phyloP scores from a whole-genome alignment of 2,113 vertebrate genomes.

The Actinemys pallida region DNA sequence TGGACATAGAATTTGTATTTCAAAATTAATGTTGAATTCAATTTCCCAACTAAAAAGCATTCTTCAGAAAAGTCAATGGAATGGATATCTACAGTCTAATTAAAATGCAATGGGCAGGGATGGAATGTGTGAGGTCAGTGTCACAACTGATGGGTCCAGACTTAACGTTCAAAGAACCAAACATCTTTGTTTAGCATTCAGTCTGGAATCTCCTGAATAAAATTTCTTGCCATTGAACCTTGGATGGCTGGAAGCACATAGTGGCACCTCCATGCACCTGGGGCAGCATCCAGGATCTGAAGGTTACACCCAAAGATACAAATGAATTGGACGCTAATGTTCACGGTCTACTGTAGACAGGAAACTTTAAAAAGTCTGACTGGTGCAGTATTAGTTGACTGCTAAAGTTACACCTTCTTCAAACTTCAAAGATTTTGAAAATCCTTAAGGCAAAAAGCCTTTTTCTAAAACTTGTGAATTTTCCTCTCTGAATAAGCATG shows the following conservation, averaged over 20 bases:
- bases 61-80: neutral
- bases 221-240: neutral
- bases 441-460: neutral
- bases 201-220: neutral
- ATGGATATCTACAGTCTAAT: neutral
- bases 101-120: neutral
- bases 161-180: neutral
- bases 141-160: neutral
- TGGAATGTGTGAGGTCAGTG: neutral
- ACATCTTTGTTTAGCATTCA: neutral
- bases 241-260: neutral
- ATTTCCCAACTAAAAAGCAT: neutral
- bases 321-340: neutral
- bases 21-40: neutral
- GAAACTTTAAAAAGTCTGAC: neutral
- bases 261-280: neutral
- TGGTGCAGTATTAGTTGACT: neutral
- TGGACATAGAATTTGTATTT: neutral
- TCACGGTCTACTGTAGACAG: neutral
- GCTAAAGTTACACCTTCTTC: neutral
- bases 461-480: neutral
- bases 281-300: neutral
- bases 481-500: neutral
- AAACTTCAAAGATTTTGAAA: neutral
- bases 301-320: neutral